phyloP scores from a whole-genome alignment of 2,113 vertebrate species.

The Galeopterus variegatus region DNA sequence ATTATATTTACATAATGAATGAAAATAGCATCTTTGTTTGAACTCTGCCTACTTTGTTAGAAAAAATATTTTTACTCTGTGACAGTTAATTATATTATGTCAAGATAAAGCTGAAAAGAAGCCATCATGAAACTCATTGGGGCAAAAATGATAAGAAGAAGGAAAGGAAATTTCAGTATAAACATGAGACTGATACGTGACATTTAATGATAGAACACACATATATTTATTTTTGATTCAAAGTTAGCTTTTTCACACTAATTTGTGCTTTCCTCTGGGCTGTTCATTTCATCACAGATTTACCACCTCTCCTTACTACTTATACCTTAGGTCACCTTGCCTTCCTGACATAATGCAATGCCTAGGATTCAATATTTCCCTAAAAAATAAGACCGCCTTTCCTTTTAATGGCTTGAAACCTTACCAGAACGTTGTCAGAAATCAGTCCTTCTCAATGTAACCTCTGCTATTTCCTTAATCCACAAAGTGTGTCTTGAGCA shows the following conservation, averaged over 20 bases:
- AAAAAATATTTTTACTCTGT: constrained; percentile 55
- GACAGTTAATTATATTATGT: constrained; percentile 58
- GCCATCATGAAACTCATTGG: background rate
- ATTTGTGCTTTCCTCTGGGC: background rate
- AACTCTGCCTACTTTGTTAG: constrained; percentile 19
- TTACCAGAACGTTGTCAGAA: background rate
- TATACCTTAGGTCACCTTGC: background rate
- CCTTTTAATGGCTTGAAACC: background rate
- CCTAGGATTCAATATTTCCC: background rate
- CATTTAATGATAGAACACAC: background rate
- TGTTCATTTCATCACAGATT: background rate
- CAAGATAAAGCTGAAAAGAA: constrained; percentile 42
- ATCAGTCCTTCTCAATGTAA: background rate
- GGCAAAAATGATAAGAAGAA: background rate
- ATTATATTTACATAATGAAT: constrained; percentile 64
- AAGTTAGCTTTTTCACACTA: background rate
- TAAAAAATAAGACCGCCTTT: background rate
- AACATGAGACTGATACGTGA: background rate
- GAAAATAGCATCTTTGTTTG: constrained; percentile 49
- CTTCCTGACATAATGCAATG: background rate
- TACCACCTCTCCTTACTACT: background rate
- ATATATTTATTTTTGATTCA: background rate
- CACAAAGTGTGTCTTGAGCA: background rate
- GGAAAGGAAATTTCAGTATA: background rate
- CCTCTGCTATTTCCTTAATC: background rate